Base-by-base conservation (phyloP, 2,888 invertebrate species). In the Stenurella melanura region DNA sequence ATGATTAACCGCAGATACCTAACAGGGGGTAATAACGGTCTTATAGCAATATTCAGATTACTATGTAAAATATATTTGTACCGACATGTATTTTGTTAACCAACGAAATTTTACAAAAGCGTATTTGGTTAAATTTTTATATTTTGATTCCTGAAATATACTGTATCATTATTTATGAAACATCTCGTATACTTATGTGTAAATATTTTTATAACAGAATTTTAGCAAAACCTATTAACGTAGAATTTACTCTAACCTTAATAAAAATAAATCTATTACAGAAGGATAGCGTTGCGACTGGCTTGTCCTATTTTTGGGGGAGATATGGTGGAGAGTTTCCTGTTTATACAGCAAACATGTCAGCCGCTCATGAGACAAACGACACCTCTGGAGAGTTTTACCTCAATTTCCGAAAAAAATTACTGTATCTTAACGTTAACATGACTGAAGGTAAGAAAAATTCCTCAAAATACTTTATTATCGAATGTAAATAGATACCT, bases 361-460 rank as follows among this genome's bases (percentile, higher is more conserved):
- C 91, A 9, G 84, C 92, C 10, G 90, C 91, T 85, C 91, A 92
- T 83, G 91, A 91, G 4, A 90, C 92, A 73, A 90, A 93, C 0
- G 92, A 93, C 83, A 92, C 92, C 18, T 90, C 92, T 19, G 93
- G 93, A 21, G 89, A 90, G 75, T 91, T 93, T 81, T 92, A 91
- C 79, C 84, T 93, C n/a, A 91, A 94, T 86, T 85, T 93, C 21
- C 84, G 88, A 1, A 90, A 92, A 64, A 92, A 92, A 81, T 88
- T 93, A 82, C 91, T 94, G 77, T 91, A 93, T 90, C 90, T 93
- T 90, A 91, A 95, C 90, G 90, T 95, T 86, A 90, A 95, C 91
- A 85, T 95, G 89, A 95, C 94, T 81, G 91, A 92, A 90, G 86
- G 91, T 92, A 80, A 91, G 90, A 81, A 58, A 34, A 19, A 61